These are phyloP conservation scores for Laothoe populi DNA, from an alignment of 2,888 invertebrate species.

Conservation along the genomic window DNA sequence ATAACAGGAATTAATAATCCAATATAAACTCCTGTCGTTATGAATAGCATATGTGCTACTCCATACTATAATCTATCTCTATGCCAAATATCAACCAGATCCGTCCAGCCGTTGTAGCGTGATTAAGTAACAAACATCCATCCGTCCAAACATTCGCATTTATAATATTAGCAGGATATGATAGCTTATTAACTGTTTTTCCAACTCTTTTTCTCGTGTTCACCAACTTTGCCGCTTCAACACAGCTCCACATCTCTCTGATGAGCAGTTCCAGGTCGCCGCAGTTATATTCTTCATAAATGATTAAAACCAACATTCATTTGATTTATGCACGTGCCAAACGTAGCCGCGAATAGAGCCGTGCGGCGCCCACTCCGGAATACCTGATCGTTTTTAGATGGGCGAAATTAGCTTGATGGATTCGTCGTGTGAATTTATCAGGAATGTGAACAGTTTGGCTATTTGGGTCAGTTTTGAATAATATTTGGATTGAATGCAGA, in stretches of 20 bases:
- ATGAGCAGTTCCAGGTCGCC: conserved; percentile 22
- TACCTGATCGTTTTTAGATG: conserved; percentile 26
- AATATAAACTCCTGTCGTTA: too few relatives aligned
- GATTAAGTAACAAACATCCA: too few relatives aligned
- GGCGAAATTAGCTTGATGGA: conserved; percentile 21
- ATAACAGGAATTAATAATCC: too few relatives aligned
- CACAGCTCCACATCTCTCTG: neutral
- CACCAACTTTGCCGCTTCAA: neutral
- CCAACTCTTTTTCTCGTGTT: neutral
- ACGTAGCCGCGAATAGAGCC: conserved; percentile 29
- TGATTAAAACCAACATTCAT: conserved; percentile 35
- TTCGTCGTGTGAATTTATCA: conserved; percentile 4
- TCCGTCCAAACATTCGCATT: too few relatives aligned
- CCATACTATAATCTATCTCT: too few relatives aligned
- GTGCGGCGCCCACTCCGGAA: conserved; percentile 29
- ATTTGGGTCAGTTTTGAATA: conserved; percentile 16
- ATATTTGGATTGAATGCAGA: too few relatives aligned
- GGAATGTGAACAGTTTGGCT: neutral
- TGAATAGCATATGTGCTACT: too few relatives aligned
- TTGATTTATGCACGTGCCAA: conserved; percentile 33
- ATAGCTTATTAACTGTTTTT: too few relatives aligned
- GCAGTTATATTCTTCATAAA: conserved; percentile 31
- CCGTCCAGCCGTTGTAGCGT: too few relatives aligned
- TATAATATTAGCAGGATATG: too few relatives aligned
- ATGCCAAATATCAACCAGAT: too few relatives aligned